phyloP scores from a whole-genome alignment of 2,888 invertebrate species.

The Drosophila heteroneura region DNA sequence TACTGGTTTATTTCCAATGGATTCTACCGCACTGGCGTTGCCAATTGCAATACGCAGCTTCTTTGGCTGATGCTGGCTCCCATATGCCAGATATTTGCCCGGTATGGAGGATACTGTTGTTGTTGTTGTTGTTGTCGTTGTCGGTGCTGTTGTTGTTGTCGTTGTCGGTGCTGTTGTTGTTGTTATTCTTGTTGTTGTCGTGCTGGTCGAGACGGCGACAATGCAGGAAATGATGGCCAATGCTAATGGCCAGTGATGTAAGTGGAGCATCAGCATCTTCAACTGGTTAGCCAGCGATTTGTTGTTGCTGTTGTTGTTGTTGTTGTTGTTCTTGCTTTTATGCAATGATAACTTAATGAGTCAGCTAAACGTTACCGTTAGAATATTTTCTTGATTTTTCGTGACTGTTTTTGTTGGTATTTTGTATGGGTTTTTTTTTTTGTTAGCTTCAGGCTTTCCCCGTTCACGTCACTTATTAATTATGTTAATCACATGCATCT shows the following conservation, averaged over 20 bases:
- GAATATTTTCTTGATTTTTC: slow-evolving; percentile 34
- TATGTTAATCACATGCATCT: slow-evolving; percentile 73
- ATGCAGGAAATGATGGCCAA: slow-evolving; percentile 83
- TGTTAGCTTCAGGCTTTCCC: slow-evolving; percentile 10
- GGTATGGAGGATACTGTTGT: slow-evolving; percentile 71
- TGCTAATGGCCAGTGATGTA: slow-evolving; percentile 79
- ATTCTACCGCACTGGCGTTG: slow-evolving; percentile 43
- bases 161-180: slow-evolving; percentile 10
- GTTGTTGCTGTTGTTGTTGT: slow-evolving; percentile 31
- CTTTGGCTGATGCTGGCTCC: slow-evolving; percentile 65
- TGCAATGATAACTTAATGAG: slow-evolving; percentile 67
- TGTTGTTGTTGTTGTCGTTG: slow-evolving; percentile 6
- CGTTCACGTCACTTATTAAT: slow-evolving; percentile 62
- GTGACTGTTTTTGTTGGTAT: slow-evolving; percentile 1
- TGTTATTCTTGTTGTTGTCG: slow-evolving; percentile 17
- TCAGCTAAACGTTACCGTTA: slow-evolving; percentile 53
- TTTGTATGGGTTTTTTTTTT: neutral
- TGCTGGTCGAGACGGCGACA: slow-evolving; percentile 50
- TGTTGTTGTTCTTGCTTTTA: slow-evolving; percentile 52
- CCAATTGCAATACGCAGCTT: slow-evolving; percentile 51
- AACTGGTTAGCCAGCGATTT: slow-evolving; percentile 38
- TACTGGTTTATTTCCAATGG: slow-evolving; percentile 66
- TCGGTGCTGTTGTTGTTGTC: slow-evolving; percentile 11
- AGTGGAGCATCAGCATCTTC: slow-evolving; percentile 80
- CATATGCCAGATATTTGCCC: slow-evolving; percentile 83